Base-by-base conservation (phyloP, 2,113 vertebrate species). In the Hippocampus barbouri region DNA sequence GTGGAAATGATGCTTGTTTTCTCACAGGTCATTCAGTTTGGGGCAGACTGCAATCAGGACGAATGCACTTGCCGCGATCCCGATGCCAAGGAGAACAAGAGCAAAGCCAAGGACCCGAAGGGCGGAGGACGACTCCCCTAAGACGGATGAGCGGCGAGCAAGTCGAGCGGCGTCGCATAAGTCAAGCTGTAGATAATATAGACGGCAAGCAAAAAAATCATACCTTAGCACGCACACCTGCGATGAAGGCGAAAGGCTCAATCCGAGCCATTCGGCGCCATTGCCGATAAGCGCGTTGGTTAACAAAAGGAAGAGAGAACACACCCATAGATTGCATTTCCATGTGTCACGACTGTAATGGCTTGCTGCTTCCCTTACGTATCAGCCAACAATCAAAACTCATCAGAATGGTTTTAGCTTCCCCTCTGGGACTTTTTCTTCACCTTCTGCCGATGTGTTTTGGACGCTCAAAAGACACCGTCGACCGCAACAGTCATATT, bases 41-140 rank as follows among this genome's bases (percentile, higher is more conserved):
- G 95, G 76, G 95, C 93, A 0, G 95, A 97, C 87, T 99, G 97
- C 61, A 93, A 96, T 80, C 91, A 92, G 80, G 97, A 98, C 0
- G 97, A 98, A 70, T 99, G 97, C 88, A 94, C 94, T 2, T 99
- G 97, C 86, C 95, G 95, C 0, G 97, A 99, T 88, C 97, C 95
- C 0, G 91, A 92, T 2, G 96, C 96, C 0, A 96, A 96, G 79
- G 97, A 99, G 92, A 98, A 99, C 88, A 95, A 87, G 77, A 88
- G 70, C 71, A 85, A 75, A 85, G 81, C 69, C 77, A 88, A 85
- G 76, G 54, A 11, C 40, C 75, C 38, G 49, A 73, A 74, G 40
- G 66, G 69, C 30, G 72, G 69, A 38, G 69, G 73, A 79, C 79
- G 81, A 79, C 79, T 69, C 70, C 82, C 79, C 69, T 86, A 49